Evolutionary conservation across 2,113 vertebrate species (phyloP).

Genomic region (Otus sunia): DNA sequence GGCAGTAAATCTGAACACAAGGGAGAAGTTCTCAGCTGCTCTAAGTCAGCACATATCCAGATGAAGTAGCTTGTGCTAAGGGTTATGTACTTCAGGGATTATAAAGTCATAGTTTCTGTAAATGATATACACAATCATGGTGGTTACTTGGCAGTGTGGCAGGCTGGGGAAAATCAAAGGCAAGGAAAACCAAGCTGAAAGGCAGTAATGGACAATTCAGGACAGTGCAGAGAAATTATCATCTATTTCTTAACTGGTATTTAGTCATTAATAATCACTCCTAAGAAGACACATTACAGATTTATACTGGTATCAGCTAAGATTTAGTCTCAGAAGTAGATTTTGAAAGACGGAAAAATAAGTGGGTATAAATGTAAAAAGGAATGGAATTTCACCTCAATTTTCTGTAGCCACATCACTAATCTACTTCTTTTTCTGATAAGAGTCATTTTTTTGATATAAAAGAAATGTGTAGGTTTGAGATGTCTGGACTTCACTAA

Average conservation of each 20-base stretch:
- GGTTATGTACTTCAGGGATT: not conserved
- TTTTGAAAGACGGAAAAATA: not conserved
- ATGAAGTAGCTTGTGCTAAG: not conserved
- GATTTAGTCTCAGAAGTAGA: not conserved
- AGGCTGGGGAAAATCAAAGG: not conserved
- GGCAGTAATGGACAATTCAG: not conserved
- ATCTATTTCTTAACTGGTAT: not conserved
- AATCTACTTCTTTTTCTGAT: not conserved
- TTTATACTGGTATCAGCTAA: not conserved
- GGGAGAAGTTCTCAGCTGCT: slow-evolving; percentile 15
- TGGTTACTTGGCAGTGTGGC: not conserved
- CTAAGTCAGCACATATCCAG: slow-evolving; percentile 17
- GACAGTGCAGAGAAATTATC: not conserved
- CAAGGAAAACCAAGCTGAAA: not conserved
- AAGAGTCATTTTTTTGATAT: not conserved
- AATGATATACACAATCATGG: not conserved
- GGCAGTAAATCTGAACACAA: slow-evolving; percentile 27
- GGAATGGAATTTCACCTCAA: not conserved
- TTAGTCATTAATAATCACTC: not conserved
- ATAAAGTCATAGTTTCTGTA: not conserved
- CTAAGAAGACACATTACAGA: not conserved
- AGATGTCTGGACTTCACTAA: not conserved
- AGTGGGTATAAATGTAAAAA: not conserved
- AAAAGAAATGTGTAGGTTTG: not conserved
- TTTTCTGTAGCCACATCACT: not conserved